These are phyloP conservation scores for Tupiocoris notatus DNA, from an alignment of 2,888 invertebrate species.

Conservation along the genomic window DNA sequence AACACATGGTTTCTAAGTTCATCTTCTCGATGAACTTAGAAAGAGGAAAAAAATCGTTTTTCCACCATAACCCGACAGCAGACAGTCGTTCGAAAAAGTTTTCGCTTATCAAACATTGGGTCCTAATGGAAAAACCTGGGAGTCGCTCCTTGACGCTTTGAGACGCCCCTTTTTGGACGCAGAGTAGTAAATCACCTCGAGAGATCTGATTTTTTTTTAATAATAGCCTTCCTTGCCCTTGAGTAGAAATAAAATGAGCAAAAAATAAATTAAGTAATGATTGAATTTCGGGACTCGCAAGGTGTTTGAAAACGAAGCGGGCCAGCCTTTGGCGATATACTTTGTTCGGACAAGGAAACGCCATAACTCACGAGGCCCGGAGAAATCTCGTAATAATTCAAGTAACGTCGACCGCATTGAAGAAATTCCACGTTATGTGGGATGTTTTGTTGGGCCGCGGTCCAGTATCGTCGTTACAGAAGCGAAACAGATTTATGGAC, in stretches of 20 bases:
- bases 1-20: background rate
- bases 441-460: conserved; percentile 5
- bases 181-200: background rate
- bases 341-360: background rate
- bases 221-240: background rate
- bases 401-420: background rate
- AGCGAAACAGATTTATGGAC: background rate
- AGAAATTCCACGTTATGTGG: conserved; percentile 1
- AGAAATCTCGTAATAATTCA: background rate
- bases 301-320: no score
- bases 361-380: conserved; percentile 3
- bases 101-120: background rate
- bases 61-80: background rate
- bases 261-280: conserved; percentile 12
- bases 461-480: background rate
- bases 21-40: background rate
- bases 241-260: background rate
- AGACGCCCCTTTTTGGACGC: background rate
- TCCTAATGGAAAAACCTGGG: background rate
- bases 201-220: conserved; percentile 7
- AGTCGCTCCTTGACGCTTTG: no score
- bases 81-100: background rate
- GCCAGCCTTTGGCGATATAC: background rate
- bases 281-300: conserved; percentile 1
- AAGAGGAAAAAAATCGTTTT: background rate